Percentiles rank a stretch among this genome's conserved stretches.
Evolutionary conservation across 1,140 invertebrate genomes (phyloP).

Genomic region (Coptotermes formosanus): DNA sequence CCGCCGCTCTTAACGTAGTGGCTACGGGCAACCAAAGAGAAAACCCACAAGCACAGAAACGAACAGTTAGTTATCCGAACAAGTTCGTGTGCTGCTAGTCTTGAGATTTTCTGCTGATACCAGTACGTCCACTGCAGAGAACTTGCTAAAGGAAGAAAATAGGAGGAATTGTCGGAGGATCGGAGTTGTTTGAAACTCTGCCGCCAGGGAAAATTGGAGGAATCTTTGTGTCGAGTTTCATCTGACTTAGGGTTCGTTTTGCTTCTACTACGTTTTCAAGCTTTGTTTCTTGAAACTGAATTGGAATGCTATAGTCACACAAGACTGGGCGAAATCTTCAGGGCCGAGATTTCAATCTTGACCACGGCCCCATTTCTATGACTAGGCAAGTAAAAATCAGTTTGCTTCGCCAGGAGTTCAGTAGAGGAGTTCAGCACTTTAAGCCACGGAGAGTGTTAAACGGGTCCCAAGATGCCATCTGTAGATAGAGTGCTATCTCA

Average conservation of each 20-base stretch:
- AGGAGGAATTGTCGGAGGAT: background rate
- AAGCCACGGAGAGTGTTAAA: background rate
- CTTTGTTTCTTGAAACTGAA: background rate
- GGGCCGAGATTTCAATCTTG: background rate
- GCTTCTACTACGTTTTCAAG: background rate
- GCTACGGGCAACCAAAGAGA: no score
- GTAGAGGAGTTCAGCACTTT: background rate
- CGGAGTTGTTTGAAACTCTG: background rate
- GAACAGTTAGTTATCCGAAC: background rate
- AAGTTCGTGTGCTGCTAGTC: background rate
- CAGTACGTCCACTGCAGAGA: background rate
- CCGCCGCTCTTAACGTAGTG: no score
- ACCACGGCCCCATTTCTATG: background rate
- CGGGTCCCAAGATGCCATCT: background rate
- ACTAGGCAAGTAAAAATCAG: constrained; percentile 1
- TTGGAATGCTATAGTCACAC: background rate
- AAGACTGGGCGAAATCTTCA: background rate
- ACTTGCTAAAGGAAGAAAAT: background rate
- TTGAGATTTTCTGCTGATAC: background rate
- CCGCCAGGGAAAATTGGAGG: background rate
- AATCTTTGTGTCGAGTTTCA: background rate
- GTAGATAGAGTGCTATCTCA: background rate
- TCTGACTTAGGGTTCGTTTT: background rate
- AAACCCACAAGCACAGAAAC: no score
- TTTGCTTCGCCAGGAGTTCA: background rate